Conservation (phyloP, 2,888 invertebrate species). For the Nymphalis urticae region DNA sequence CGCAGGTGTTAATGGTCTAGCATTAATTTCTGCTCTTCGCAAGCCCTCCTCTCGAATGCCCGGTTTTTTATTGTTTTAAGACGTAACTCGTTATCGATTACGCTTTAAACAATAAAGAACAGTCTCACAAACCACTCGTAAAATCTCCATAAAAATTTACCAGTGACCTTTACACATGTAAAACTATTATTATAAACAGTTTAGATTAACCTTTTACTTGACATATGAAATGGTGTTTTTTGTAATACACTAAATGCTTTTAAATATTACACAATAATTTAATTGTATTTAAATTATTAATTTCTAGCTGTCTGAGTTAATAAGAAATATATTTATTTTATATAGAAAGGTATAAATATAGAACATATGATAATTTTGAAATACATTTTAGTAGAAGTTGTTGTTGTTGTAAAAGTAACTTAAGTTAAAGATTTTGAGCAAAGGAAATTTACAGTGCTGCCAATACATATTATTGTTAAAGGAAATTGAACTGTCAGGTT, state of each 20-base stretch:
- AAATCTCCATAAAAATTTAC: constrained; percentile 45
- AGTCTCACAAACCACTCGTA: constrained; percentile 46
- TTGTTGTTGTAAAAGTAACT: too few species aligned
- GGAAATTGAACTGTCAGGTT: too few species aligned
- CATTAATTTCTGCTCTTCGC: constrained; percentile 38
- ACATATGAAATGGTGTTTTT: not conserved
- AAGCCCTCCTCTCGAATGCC: constrained; percentile 35
- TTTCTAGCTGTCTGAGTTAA: too few species aligned
- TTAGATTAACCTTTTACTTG: not conserved
- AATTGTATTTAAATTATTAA: too few species aligned
- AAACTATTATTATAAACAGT: constrained; percentile 18
- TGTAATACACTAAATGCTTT: not conserved
- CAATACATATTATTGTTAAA: too few species aligned
- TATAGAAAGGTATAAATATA: too few species aligned
- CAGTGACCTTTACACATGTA: constrained; percentile 35
- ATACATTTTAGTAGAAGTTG: not conserved
- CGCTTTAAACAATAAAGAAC: constrained; percentile 48
- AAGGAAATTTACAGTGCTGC: too few species aligned
- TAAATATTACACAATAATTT: too few species aligned
- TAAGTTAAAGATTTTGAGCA: too few species aligned
- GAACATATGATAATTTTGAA: not conserved
- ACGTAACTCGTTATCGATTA: constrained; percentile 44
- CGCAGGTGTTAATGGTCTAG: constrained; percentile 37
- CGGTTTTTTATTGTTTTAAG: constrained; percentile 40
- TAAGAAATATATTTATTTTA: too few species aligned